Conservation (phyloP, 2,113 vertebrate genomes). For the Tympanuchus pallidicinctus region DNA sequence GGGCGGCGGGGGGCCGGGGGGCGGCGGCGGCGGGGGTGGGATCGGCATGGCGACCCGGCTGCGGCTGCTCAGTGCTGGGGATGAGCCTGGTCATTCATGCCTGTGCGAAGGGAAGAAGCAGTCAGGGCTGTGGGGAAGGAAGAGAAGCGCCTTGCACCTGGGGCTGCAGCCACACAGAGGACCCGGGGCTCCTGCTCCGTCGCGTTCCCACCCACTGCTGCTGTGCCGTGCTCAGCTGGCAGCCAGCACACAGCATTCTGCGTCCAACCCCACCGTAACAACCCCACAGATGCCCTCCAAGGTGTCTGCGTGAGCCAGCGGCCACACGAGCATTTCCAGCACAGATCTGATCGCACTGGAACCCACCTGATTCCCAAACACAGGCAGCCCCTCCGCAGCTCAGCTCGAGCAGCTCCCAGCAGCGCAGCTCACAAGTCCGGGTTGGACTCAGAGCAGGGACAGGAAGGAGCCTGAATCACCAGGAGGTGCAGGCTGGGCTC, state of each 20-base stretch:
- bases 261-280: background rate
- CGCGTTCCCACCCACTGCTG: too few relatives aligned
- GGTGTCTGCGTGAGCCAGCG: background rate
- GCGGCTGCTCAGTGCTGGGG: slow-evolving; percentile 54
- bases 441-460: rapidly evolving
- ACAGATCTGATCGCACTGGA: rapidly evolving
- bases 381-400: rapidly evolving
- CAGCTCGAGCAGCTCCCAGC: background rate
- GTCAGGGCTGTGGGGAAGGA: slow-evolving; percentile 1
- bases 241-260: rapidly evolving
- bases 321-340: background rate
- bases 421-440: rapidly evolving
- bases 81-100: slow-evolving; percentile 77
- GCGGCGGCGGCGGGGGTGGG: slow-evolving; percentile 89
- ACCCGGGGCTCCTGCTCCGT: background rate
- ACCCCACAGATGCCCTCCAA: background rate
- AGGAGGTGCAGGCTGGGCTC: background rate
- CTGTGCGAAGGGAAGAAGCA: slow-evolving; percentile 56
- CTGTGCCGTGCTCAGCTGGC: background rate
- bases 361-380: background rate
- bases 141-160: background rate
- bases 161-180: background rate
- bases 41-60: slow-evolving; percentile 88
- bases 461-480: slow-evolving; percentile 63
- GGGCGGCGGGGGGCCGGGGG: slow-evolving; percentile 90